Base-by-base conservation (phyloP, 2,797 vertebrate genomes). In the Lithobates sylvaticus region DNA sequence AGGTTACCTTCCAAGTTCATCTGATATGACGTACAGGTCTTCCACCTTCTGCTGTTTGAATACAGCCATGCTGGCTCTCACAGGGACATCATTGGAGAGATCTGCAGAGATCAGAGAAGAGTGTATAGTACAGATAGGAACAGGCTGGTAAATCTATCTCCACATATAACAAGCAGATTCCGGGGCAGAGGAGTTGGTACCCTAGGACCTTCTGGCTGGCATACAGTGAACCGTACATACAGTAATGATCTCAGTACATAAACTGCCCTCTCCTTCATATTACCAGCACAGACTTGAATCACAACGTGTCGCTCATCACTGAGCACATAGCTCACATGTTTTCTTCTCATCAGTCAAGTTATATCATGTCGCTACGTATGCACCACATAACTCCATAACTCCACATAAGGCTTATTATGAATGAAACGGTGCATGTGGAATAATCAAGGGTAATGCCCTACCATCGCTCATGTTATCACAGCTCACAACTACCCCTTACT, bases 1-100 rank as follows among this genome's bases (percentile, higher is more conserved):
- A 58, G 34, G 96, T 96, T 91, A 98, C 98, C 97, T 99, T 89
- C 98, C 98, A 32, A 99, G 94, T 72, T 96, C 96, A 90, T 97
- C 96, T 81, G 95, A 95, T 9, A 98, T 95, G 89, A 98, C 97
- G 5, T 99, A 99, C 89, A 97, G 91, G 1, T 99, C 97, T 70
- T 98, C 98, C 89, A 99, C 96, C 90, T 95, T 97, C 92, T 98
- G 96, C 90, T 99, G 97, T 88, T 98, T 99, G 93, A 99, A 99
- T 54, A 94, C 92, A 83, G 96, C 97, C 98, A 99, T 99, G 76
- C 92, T 91, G 71, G 91, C 93, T 89, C 91, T 97, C 89, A 82
- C 23, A 95, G 95, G 93, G 91, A 90, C 84, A 86, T 86, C 82
- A 89, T 77, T 82, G 21, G 50, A 77, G 23, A 75, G 16, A 82